Evolutionary conservation across 2,888 invertebrate genomes (phyloP), one percentile per base, ranked within the genome.

Genomic region (Nymphalis urticae): DNA sequence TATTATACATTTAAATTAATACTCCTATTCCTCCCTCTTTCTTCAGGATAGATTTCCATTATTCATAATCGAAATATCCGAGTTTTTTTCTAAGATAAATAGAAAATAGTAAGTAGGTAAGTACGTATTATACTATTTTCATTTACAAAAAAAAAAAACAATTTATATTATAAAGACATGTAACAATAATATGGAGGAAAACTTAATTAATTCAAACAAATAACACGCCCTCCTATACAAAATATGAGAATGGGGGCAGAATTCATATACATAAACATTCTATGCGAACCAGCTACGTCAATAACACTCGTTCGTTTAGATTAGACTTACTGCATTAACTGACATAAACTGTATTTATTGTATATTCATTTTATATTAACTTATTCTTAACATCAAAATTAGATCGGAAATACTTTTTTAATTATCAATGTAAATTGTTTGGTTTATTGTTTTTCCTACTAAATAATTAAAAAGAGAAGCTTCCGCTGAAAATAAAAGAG

Each of bases 261-360:
- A 67, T 67, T 62, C 66, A 71, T 73, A 72, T 72, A 73, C 72
- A 76, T 71, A 75, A 72, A 74, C 73, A 74, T 70, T 64, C 66
- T 72, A 73, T 71, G 68, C 69, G 84, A 85, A 87, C 83, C 85
- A 83, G 82, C 82, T 81, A 84, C 85, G 84, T 85, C 86, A 85
- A 88, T 87, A 87, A 81, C 76, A 80, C 60, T 70, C 79, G 79
- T 82, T 85, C 84, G 82, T 84, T 86, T 85, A 86, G 85, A 87
- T 85, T 83, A 83, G 82, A 84, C 81, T 83, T 82, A 79, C 84
- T 85, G 82, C 82, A 84, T 85, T 74, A 72, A 72, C 66, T 72
- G 36, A 68, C 56, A 62, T 48, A 64, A 66, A 59, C 17, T 48
- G 42, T 16, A 36, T 58, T 48, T 16, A 53, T 62, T 59, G 42